These are phyloP conservation scores for Macquaria ambigua DNA, from an alignment of 2,113 vertebrate genomes.

Conservation along the genomic window DNA sequence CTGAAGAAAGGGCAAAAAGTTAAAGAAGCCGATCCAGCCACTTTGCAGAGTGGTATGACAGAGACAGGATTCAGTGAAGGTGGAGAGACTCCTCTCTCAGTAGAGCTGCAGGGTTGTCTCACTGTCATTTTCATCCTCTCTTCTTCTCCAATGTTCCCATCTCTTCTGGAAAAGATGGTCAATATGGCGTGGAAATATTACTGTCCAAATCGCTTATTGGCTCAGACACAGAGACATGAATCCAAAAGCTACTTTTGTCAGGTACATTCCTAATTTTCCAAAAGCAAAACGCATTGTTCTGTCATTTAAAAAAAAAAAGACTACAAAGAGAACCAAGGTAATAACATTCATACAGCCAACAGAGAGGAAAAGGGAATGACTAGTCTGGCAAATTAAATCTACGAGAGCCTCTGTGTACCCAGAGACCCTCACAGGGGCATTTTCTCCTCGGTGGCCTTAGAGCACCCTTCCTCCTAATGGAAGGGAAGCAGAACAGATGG, in stretches of 20 bases:
- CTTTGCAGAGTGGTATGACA: conserved; percentile 70
- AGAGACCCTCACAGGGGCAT: conserved; percentile 77
- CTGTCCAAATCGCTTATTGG: conserved; percentile 28
- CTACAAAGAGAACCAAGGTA: conserved; percentile 35
- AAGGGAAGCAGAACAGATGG: conserved; percentile 87
- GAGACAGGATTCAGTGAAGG: conserved; percentile 62
- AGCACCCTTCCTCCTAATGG: conserved; percentile 85
- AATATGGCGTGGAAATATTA: conserved; percentile 41
- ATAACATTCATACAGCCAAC: conserved; percentile 67
- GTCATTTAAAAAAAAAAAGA: conserved; percentile 29
- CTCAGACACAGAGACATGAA: conserved; percentile 19
- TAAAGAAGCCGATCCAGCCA: conserved; percentile 76
- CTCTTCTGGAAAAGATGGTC: conserved; percentile 43
- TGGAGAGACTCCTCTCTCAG: conserved; percentile 56
- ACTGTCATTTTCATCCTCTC: conserved; percentile 50
- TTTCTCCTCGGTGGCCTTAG: conserved; percentile 80
- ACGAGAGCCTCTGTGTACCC: conserved; percentile 72
- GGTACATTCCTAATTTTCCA: conserved; percentile 5
- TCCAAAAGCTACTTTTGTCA: conserved; percentile 15
- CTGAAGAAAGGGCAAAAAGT: conserved; percentile 78
- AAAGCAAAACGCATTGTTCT: conserved; percentile 49
- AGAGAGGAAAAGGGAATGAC: conserved; percentile 66
- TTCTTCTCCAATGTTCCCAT: conserved; percentile 59
- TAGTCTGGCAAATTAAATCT: conserved; percentile 81
- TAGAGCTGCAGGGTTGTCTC: conserved; percentile 59